Evolutionary conservation across 2,888 invertebrate species (phyloP).

Genomic region (Leptopterna dolabrata): DNA sequence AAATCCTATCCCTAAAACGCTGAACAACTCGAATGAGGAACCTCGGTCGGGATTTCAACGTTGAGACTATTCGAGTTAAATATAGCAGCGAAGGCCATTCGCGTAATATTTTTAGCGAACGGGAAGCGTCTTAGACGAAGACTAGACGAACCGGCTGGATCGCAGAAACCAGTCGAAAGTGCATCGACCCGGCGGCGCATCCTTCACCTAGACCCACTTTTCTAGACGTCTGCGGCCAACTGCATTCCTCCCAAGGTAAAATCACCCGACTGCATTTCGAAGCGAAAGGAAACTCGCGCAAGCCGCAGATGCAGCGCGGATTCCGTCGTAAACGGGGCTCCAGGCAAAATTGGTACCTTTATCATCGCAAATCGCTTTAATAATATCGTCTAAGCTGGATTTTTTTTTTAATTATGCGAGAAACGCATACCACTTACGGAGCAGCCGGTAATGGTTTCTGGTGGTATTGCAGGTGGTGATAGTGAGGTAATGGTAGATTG

Average conservation of each 20-base stretch:
- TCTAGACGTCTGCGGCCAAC: slow-evolving; percentile 11
- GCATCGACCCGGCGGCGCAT: neutral
- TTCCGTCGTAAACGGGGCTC: neutral
- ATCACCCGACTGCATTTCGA: neutral
- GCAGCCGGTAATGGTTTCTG: neutral
- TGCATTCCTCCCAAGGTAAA: slow-evolving; percentile 13
- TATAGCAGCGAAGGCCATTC: neutral
- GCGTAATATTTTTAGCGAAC: neutral
- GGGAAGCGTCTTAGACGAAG: neutral
- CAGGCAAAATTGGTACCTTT: neutral
- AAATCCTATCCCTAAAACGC: too few relatives aligned
- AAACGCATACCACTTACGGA: neutral
- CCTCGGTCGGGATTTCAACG: too few relatives aligned
- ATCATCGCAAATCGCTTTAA: neutral
- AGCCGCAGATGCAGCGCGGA: neutral
- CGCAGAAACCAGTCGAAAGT: neutral
- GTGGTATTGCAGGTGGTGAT: neutral
- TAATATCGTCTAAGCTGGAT: neutral
- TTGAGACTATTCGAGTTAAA: neutral
- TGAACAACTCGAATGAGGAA: too few relatives aligned
- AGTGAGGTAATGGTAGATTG: neutral
- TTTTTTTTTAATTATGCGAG: neutral
- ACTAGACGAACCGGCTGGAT: slow-evolving; percentile 4
- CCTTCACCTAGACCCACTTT: slow-evolving; percentile 3
- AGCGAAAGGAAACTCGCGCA: neutral